Conservation (phyloP, 2,888 invertebrate genomes). For the Scaptomyza reducta region DNA sequence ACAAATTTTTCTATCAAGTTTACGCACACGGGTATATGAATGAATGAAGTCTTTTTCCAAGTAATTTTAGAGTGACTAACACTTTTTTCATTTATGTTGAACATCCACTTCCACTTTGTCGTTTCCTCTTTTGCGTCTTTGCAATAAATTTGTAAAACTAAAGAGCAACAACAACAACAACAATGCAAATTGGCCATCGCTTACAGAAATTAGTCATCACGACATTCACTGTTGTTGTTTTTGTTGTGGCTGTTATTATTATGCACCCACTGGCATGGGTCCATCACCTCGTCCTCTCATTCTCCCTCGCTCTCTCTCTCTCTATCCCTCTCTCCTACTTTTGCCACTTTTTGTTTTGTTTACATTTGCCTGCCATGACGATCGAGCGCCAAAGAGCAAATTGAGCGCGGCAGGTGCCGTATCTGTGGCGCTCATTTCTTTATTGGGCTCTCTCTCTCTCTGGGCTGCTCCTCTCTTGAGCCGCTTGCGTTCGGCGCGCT, state of each 20-base stretch:
- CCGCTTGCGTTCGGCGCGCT: slow-evolving; percentile 53
- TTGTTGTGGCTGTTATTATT: slow-evolving; percentile 31
- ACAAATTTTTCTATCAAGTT: slow-evolving; percentile 36
- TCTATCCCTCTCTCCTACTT: not conserved
- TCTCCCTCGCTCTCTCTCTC: slow-evolving; percentile 3
- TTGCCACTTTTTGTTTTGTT: slow-evolving; percentile 65
- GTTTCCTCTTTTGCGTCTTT: slow-evolving; percentile 63
- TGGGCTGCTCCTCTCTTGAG: slow-evolving; percentile 40
- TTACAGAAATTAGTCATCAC: slow-evolving; percentile 54
- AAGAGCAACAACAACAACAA: slow-evolving; percentile 35
- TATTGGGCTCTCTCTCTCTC: slow-evolving; percentile 5
- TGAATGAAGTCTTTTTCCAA: slow-evolving; percentile 36
- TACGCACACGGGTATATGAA: slow-evolving; percentile 12
- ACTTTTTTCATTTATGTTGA: slow-evolving; percentile 32
- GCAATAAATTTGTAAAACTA: slow-evolving; percentile 48
- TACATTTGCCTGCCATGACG: slow-evolving; percentile 58
- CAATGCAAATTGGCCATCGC: slow-evolving; percentile 34
- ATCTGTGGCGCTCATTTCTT: slow-evolving; percentile 40
- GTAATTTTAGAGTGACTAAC: slow-evolving; percentile 64
- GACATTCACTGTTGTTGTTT: slow-evolving; percentile 21
- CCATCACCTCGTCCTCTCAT: slow-evolving; percentile 59
- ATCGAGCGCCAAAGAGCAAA: slow-evolving; percentile 58
- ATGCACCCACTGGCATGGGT: slow-evolving; percentile 69
- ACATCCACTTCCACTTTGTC: slow-evolving; percentile 70
- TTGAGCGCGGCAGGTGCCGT: slow-evolving; percentile 57